These are phyloP conservation scores for Pseudonaja textilis DNA, from an alignment of 2,113 vertebrate species.

Conservation along the genomic window DNA sequence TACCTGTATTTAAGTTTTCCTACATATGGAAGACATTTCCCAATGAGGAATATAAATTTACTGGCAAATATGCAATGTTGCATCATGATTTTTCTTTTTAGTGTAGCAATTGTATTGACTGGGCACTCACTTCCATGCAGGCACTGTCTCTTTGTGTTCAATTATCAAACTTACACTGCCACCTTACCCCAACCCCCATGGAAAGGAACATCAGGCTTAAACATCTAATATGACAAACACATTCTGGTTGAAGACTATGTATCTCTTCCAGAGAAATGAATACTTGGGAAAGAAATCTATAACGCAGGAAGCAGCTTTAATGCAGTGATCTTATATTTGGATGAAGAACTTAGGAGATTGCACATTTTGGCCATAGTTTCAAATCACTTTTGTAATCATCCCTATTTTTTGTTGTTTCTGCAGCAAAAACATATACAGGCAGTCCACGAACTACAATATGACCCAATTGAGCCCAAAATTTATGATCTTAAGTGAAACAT, in stretches of 20 bases:
- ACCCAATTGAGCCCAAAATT: too few species aligned
- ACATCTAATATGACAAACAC: background rate
- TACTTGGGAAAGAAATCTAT: background rate
- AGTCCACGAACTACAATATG: too few species aligned
- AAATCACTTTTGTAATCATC: background rate
- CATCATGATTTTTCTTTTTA: background rate
- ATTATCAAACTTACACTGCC: background rate
- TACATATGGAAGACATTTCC: background rate
- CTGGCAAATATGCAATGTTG: background rate
- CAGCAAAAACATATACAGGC: background rate
- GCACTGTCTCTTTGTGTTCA: background rate
- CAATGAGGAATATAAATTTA: background rate
- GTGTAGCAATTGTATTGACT: background rate
- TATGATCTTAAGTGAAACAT: too few species aligned
- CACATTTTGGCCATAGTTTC: constrained; percentile 33
- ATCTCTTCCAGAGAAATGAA: background rate
- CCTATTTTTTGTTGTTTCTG: background rate
- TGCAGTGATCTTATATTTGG: background rate
- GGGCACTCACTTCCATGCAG: background rate
- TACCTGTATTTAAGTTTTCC: background rate
- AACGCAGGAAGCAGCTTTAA: background rate
- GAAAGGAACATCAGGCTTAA: background rate
- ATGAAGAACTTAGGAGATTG: constrained; percentile 21
- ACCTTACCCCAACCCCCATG: too few species aligned
- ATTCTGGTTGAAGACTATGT: background rate